Conservation (phyloP, 2,888 invertebrate genomes). For the Cistogaster globosa region DNA sequence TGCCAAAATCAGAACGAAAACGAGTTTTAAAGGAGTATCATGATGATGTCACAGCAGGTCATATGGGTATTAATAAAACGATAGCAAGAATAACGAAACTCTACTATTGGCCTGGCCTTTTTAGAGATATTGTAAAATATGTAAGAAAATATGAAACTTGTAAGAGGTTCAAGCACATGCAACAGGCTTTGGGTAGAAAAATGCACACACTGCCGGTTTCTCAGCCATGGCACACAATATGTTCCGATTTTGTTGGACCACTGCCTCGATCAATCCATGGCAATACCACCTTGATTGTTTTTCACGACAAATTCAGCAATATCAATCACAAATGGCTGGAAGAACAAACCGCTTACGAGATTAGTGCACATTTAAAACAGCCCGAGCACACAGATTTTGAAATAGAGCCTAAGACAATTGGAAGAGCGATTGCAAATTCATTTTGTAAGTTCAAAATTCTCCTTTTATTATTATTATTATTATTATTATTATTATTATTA, state of each 20-base stretch:
- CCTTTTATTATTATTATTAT: too few species aligned
- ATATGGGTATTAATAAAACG: background rate
- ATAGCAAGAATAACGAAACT: background rate
- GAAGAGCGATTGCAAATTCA: too few species aligned
- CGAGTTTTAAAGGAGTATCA: constrained; percentile 29
- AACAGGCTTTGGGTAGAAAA: background rate
- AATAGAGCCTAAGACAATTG: too few species aligned
- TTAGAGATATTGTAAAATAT: background rate
- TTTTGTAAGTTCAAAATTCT: too few species aligned
- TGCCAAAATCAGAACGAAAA: background rate
- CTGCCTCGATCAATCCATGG: constrained; percentile 35
- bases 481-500: too few species aligned
- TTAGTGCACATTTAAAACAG: background rate
- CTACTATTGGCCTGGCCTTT: constrained; percentile 4
- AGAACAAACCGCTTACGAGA: too few species aligned
- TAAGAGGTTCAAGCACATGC: constrained; percentile 21
- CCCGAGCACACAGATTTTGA: background rate
- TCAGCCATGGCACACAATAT: background rate
- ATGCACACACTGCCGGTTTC: background rate
- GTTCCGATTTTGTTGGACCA: constrained; percentile 43
- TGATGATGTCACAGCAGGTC: constrained; percentile 27
- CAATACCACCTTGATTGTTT: constrained; percentile 37
- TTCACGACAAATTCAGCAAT: constrained; percentile 45
- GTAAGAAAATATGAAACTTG: constrained; percentile 9
- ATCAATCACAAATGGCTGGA: too few species aligned